Conservation (phyloP, 2,797 vertebrate species). For the Lutjanus argentimaculatus region DNA sequence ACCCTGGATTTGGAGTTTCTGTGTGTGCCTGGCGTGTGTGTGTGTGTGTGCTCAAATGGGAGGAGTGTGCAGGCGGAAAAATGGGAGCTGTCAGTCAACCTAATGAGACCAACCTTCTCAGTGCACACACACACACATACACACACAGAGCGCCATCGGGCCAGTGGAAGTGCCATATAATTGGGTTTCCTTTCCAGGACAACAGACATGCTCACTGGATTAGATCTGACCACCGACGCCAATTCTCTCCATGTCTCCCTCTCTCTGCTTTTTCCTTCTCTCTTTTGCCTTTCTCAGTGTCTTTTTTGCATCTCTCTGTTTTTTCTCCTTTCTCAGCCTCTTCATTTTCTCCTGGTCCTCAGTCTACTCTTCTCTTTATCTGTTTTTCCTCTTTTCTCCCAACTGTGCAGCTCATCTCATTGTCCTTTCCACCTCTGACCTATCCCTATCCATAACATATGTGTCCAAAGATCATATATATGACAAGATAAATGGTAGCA, state of each 20-base stretch:
- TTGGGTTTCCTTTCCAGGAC: constrained; percentile 89
- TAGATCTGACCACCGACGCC: constrained; percentile 83
- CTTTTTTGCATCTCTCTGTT: constrained; percentile 39
- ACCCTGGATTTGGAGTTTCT: constrained; percentile 58
- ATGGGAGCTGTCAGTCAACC: constrained; percentile 84
- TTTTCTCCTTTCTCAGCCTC: constrained; percentile 25
- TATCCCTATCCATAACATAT: neutral
- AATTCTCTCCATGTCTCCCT: constrained; percentile 72
- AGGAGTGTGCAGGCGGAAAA: constrained; percentile 70
- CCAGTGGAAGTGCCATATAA: constrained; percentile 87
- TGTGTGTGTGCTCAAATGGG: constrained; percentile 69
- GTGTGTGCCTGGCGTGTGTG: constrained; percentile 31
- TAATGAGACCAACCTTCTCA: constrained; percentile 85
- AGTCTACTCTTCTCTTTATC: neutral
- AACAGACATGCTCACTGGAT: constrained; percentile 86
- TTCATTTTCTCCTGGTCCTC: constrained; percentile 4
- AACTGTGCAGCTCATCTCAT: neutral
- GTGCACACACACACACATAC: constrained; percentile 65
- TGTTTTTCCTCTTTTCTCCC: neutral
- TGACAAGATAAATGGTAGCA: neutral
- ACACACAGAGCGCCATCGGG: constrained; percentile 68
- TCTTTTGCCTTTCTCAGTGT: constrained; percentile 30
- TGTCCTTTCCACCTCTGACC: constrained; percentile 27
- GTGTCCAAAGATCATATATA: neutral
- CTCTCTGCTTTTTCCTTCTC: constrained; percentile 57